These are phyloP conservation scores for Heloderma charlesbogerti DNA, from an alignment of 2,113 vertebrate species.

Conservation along the genomic window DNA sequence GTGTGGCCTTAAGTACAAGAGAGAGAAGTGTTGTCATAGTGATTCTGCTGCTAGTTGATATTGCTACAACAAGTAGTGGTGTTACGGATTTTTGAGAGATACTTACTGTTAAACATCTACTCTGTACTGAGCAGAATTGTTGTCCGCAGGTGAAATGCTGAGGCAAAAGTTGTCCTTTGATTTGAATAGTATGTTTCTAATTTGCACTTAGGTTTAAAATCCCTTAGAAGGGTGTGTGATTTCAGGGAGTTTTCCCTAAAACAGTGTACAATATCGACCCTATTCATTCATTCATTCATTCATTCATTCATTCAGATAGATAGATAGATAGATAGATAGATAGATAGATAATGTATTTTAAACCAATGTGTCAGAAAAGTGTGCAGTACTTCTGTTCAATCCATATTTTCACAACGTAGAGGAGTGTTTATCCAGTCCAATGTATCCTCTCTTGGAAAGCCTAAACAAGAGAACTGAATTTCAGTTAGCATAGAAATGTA, in stretches of 20 bases:
- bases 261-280: background rate
- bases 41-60: background rate
- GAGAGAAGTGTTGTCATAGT: constrained; percentile 55
- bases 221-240: background rate
- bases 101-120: constrained; percentile 37
- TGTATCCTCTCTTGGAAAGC: background rate
- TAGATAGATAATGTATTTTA: background rate
- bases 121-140: background rate
- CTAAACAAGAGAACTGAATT: background rate
- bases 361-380: background rate
- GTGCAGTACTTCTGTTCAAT: background rate
- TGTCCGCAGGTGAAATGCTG: background rate
- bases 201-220: background rate
- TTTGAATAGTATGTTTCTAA: background rate
- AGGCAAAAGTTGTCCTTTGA: fast-evolving
- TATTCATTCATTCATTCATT: background rate
- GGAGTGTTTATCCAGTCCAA: background rate
- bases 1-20: constrained; percentile 26
- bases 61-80: constrained; percentile 50
- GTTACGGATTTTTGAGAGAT: constrained; percentile 39
- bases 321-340: too few relatives aligned
- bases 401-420: background rate
- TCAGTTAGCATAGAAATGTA: background rate
- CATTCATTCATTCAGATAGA: too few relatives aligned
- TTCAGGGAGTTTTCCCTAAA: constrained; percentile 4